These are phyloP conservation scores for Eugnorisma glareosa DNA, from an alignment of 2,888 invertebrate genomes.

Conservation along the genomic window DNA sequence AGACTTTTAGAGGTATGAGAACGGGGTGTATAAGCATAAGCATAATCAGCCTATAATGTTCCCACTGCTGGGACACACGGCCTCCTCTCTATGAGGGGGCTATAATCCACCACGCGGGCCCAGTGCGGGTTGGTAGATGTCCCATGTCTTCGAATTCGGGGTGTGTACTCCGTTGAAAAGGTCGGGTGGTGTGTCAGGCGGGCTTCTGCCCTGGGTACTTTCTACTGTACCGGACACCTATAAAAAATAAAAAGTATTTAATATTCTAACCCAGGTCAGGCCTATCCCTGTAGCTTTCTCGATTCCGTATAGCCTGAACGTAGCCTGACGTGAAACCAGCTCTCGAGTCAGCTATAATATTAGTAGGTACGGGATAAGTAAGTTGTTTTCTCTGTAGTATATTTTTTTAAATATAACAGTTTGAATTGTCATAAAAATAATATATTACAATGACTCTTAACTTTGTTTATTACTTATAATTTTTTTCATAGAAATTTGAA, in stretches of 20 bases:
- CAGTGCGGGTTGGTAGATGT: too few relatives aligned
- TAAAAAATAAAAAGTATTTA: background rate
- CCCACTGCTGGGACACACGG: too few relatives aligned
- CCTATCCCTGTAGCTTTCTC: background rate
- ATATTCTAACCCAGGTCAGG: too few relatives aligned
- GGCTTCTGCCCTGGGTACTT: background rate
- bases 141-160: too few relatives aligned
- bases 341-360: too few relatives aligned
- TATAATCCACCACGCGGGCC: too few relatives aligned
- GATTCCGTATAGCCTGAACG: background rate
- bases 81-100: too few relatives aligned
- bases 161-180: background rate
- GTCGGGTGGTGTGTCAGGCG: background rate
- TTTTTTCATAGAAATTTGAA: background rate
- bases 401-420: background rate
- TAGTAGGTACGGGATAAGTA: too few relatives aligned
- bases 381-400: background rate
- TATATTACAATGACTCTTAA: background rate
- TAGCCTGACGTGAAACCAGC: background rate
- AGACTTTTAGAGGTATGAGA: background rate
- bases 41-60: too few relatives aligned
- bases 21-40: too few relatives aligned
- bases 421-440: background rate
- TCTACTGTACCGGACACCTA: background rate
- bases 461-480: background rate